phyloP scores from a whole-genome alignment of 2,797 vertebrate genomes.

The Gastrophryne carolinensis region DNA sequence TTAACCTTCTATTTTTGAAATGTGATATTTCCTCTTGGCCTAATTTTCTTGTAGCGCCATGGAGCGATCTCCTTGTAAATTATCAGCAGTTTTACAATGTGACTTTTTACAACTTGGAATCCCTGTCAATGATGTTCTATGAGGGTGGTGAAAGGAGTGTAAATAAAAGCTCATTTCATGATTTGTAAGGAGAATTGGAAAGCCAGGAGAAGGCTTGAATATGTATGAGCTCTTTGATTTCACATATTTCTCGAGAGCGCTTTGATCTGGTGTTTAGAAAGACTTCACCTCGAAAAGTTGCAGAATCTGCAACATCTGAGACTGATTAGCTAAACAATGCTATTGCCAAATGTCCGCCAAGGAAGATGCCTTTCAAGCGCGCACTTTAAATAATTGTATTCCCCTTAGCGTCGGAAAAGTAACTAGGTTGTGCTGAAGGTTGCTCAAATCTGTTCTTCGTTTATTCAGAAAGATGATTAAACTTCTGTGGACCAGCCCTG shows the following conservation, averaged over 20 bases:
- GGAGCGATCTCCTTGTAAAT: constrained; percentile 13
- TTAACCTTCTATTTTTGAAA: constrained; percentile 12
- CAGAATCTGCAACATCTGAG: constrained; percentile 20
- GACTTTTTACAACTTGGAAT: not conserved
- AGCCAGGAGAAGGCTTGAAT: constrained; percentile 34
- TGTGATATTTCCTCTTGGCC: not conserved
- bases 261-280: constrained; percentile 45
- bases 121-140: constrained; percentile 4
- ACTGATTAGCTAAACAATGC: constrained; percentile 12
- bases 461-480: not conserved
- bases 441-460: not conserved
- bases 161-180: constrained; percentile 46
- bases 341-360: not conserved
- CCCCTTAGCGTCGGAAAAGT: not conserved
- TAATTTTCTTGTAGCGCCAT: not conserved
- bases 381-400: not conserved
- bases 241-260: constrained; percentile 9
- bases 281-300: constrained; percentile 29
- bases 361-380: not conserved
- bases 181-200: constrained; percentile 31
- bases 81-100: constrained; percentile 10
- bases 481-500: too few species aligned
- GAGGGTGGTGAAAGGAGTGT: constrained; percentile 4
- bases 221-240: constrained; percentile 43
- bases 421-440: not conserved